Percentiles rank a stretch among this genome's conserved stretches.
Conservation (phyloP, 2,113 vertebrate genomes). For the Corapipo altera region DNA sequence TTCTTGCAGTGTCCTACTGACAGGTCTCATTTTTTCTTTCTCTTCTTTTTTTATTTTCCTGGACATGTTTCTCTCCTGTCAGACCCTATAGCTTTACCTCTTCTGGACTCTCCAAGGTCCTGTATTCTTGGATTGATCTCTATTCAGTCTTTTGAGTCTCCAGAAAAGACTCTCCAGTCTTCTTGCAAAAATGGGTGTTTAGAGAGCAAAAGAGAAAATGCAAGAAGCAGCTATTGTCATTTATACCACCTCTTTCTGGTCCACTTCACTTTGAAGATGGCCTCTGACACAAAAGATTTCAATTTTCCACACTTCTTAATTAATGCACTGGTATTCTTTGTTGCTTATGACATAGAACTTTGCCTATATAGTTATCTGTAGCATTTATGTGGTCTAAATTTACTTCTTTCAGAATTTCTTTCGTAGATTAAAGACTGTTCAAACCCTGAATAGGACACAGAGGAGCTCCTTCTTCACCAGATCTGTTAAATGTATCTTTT, state of each 20-base stretch:
- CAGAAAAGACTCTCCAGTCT: not conserved
- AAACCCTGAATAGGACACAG: not conserved
- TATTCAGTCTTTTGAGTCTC: not conserved
- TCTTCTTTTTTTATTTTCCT: not conserved
- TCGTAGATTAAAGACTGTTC: not conserved
- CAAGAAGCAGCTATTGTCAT: not conserved
- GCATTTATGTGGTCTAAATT: not conserved
- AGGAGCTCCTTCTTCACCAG: not conserved
- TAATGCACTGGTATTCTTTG: not conserved
- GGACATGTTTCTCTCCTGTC: not conserved
- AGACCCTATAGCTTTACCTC: not conserved
- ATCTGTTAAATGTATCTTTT: not conserved
- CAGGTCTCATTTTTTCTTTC: not conserved
- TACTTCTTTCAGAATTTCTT: not conserved
- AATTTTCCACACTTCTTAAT: not conserved
- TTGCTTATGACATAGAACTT: not conserved
- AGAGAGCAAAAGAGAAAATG: not conserved
- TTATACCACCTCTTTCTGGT: not conserved
- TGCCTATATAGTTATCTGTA: not conserved
- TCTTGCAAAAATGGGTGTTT: not conserved
- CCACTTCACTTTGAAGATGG: not conserved
- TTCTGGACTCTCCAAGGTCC: not conserved
- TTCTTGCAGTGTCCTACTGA: not conserved
- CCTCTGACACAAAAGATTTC: not conserved
- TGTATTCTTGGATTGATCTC: not conserved